Evolutionary conservation across 2,113 vertebrate species (phyloP).

Genomic region (Butorides virescens): DNA sequence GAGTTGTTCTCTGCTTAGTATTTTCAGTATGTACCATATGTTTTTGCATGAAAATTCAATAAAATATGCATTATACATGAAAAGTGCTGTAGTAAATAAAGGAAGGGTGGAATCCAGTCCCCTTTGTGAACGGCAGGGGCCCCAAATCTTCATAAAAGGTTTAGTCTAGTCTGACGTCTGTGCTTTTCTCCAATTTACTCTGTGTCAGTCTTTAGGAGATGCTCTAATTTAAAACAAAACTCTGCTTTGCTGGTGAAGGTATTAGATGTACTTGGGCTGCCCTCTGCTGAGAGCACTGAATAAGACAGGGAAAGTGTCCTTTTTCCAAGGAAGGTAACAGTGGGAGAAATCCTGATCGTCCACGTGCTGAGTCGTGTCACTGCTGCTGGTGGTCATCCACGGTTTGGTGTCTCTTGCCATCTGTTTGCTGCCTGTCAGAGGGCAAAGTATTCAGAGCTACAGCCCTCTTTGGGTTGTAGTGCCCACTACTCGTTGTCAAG

Average conservation of each 20-base stretch:
- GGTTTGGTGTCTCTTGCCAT: neutral
- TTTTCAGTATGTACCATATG: constrained; percentile 66
- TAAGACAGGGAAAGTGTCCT: neutral
- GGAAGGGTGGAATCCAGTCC: constrained; percentile 31
- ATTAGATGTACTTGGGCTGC: constrained; percentile 67
- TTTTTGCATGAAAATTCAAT: constrained; percentile 70
- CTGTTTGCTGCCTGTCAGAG: neutral
- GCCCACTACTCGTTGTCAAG: neutral
- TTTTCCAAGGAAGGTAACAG: neutral
- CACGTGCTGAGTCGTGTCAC: accelerated
- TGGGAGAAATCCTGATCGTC: neutral
- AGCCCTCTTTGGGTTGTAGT: neutral
- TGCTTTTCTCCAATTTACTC: constrained; percentile 46
- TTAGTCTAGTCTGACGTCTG: constrained; percentile 58
- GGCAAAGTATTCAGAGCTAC: neutral
- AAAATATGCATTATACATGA: constrained; percentile 65
- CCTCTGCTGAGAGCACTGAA: constrained; percentile 69
- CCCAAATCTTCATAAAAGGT: constrained; percentile 60
- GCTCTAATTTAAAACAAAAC: constrained; percentile 45
- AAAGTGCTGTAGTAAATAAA: constrained; percentile 63
- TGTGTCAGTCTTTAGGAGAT: constrained; percentile 30
- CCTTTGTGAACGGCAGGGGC: constrained; percentile 45
- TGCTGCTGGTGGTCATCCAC: neutral
- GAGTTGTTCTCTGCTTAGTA: constrained; percentile 65
- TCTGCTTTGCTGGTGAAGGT: neutral